Percentiles rank a stretch among this genome's conserved stretches.
Evolutionary conservation across 2,797 vertebrate genomes (phyloP).

Genomic region (Bucorvus abyssinicus): DNA sequence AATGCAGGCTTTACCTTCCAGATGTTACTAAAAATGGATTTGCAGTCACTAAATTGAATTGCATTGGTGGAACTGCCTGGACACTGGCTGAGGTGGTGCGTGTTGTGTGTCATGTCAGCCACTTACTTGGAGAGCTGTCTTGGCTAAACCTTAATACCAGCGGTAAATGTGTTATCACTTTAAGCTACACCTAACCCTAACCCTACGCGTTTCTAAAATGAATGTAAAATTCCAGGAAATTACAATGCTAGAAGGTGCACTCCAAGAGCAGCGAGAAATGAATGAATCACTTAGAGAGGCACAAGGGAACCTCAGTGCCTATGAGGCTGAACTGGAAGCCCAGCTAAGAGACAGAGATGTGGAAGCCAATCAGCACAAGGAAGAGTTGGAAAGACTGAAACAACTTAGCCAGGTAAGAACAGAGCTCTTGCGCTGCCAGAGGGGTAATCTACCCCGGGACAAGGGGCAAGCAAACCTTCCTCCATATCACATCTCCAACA

Average conservation of each 20-base stretch:
- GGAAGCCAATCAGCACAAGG: slow-evolving; percentile 77
- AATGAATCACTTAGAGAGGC: slow-evolving; percentile 75
- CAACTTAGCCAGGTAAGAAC: slow-evolving; percentile 75
- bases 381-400: slow-evolving; percentile 76
- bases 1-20: not conserved
- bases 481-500: fast-evolving
- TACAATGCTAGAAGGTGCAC: slow-evolving; percentile 71
- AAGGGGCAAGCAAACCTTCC: not conserved
- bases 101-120: not conserved
- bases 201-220: not conserved
- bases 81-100: fast-evolving
- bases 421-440: not conserved
- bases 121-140: not conserved
- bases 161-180: not conserved
- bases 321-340: slow-evolving; percentile 79
- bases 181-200: not conserved
- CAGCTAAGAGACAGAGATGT: slow-evolving; percentile 73
- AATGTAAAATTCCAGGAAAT: slow-evolving; percentile 75
- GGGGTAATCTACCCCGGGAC: not conserved
- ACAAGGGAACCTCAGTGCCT: slow-evolving; percentile 73
- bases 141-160: not conserved
- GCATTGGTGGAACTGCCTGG: not conserved
- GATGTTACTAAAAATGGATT: not conserved
- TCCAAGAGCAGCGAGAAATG: slow-evolving; percentile 76
- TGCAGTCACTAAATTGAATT: not conserved